These are phyloP conservation scores for Muntiacus reevesi DNA, from an alignment of 2,113 vertebrate genomes.

Conservation along the genomic window DNA sequence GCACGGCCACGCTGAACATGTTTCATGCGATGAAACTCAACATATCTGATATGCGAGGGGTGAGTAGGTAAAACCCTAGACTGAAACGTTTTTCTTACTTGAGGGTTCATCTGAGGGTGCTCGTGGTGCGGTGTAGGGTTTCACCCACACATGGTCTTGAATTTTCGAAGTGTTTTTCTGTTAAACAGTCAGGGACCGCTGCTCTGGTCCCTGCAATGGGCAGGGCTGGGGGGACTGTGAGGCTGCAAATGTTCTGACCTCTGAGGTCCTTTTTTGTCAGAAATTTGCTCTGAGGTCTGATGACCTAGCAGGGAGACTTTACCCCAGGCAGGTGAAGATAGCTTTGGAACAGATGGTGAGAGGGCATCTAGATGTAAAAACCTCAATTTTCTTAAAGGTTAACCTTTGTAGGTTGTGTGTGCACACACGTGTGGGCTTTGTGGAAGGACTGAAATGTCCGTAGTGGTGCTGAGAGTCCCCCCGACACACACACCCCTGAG, in stretches of 20 bases:
- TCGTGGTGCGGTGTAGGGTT: background rate
- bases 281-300: background rate
- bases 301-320: background rate
- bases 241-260: background rate
- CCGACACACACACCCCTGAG: background rate
- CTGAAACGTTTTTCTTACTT: background rate
- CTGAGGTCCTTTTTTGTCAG: background rate
- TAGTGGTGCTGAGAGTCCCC: too few species aligned
- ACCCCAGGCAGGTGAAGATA: background rate
- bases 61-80: constrained; percentile 75
- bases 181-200: background rate
- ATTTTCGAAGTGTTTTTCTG: background rate
- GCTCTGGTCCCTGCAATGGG: background rate
- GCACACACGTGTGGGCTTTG: background rate
- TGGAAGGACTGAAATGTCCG: background rate
- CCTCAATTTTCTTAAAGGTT: background rate
- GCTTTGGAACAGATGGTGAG: background rate
- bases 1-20: constrained; percentile 91
- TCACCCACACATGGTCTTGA: background rate
- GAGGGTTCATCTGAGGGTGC: background rate
- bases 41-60: constrained; percentile 93
- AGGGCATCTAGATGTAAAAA: background rate
- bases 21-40: constrained; percentile 94
- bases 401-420: background rate
- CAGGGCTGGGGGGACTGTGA: background rate